Percentiles rank a stretch among this genome's conserved stretches.
Conservation (phyloP, 2,797 vertebrate species). For the Pagetopsis macropterus region DNA sequence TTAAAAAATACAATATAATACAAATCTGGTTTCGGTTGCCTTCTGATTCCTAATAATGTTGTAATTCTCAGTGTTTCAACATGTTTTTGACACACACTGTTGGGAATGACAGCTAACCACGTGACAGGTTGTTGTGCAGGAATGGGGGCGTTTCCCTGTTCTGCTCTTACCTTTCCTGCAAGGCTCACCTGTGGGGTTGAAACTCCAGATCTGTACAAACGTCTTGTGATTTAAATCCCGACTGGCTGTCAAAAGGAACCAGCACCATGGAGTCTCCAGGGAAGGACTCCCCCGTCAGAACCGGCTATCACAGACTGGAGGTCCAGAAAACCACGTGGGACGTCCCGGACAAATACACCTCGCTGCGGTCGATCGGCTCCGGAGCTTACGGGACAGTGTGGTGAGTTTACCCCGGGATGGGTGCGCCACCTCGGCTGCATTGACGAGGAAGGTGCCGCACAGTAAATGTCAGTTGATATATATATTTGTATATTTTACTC, state of each 20-base stretch:
- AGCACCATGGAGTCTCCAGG: slow-evolving; percentile 54
- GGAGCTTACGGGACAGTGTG: slow-evolving; percentile 89
- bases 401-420: slow-evolving; percentile 69
- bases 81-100: neutral
- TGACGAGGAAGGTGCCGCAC: neutral
- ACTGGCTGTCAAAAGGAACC: neutral
- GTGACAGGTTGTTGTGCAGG: neutral
- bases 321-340: slow-evolving; percentile 88
- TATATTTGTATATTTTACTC: neutral
- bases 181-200: slow-evolving; percentile 62
- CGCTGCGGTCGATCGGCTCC: slow-evolving; percentile 81
- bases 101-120: neutral
- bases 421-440: rapidly evolving
- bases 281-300: slow-evolving; percentile 68
- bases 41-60: no score
- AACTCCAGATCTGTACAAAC: neutral
- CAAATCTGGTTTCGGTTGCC: no score
- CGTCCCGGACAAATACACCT: slow-evolving; percentile 77
- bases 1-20: no score
- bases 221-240: no score
- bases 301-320: slow-evolving; percentile 80
- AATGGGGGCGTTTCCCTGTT: slow-evolving; percentile 53
- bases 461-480: neutral
- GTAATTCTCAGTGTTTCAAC: no score
- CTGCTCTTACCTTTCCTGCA: slow-evolving; percentile 3